Evolutionary conservation across 2,113 vertebrate species (phyloP).

Genomic region (Stomatorhinus ivindoensis): DNA sequence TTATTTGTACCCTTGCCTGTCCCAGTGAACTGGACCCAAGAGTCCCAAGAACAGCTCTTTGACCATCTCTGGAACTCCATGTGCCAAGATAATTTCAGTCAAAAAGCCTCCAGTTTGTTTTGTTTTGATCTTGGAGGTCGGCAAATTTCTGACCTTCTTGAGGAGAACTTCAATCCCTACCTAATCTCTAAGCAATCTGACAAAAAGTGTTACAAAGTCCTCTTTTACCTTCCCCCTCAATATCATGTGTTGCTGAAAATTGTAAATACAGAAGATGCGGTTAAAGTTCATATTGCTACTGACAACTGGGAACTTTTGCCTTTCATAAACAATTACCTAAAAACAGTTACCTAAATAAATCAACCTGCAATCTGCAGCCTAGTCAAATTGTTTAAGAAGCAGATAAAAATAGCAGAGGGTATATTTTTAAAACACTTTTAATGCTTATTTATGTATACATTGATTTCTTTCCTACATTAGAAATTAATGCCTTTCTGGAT

Average conservation of each 20-base stretch:
- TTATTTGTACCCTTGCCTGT: conserved; percentile 61
- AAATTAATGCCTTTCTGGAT: neutral
- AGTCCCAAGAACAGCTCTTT: conserved; percentile 47
- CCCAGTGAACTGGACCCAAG: conserved; percentile 25
- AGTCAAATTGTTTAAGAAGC: neutral
- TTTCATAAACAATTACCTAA: conserved; percentile 58
- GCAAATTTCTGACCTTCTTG: conserved; percentile 47
- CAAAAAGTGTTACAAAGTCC: conserved; percentile 43
- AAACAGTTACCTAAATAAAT: conserved; percentile 34
- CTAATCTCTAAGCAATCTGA: conserved; percentile 45
- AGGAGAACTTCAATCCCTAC: conserved; percentile 57
- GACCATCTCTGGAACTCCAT: conserved; percentile 61
- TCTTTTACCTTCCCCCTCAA: conserved; percentile 64
- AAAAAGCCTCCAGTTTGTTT: conserved; percentile 56
- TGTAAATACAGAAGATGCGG: conserved; percentile 38
- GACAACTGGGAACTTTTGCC: conserved; percentile 73
- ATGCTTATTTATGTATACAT: neutral
- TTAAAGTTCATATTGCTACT: conserved; percentile 60
- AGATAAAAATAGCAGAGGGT: neutral
- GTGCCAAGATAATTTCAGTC: conserved; percentile 23
- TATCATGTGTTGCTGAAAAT: conserved; percentile 65
- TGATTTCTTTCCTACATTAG: neutral
- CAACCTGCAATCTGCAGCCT: neutral
- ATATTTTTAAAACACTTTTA: conserved; percentile 17
- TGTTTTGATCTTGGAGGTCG: conserved; percentile 56